Evolutionary conservation across 1,140 invertebrate species (phyloP), one percentile per base, ranked within the genome.

Genomic region (Portunus trituberculatus): DNA sequence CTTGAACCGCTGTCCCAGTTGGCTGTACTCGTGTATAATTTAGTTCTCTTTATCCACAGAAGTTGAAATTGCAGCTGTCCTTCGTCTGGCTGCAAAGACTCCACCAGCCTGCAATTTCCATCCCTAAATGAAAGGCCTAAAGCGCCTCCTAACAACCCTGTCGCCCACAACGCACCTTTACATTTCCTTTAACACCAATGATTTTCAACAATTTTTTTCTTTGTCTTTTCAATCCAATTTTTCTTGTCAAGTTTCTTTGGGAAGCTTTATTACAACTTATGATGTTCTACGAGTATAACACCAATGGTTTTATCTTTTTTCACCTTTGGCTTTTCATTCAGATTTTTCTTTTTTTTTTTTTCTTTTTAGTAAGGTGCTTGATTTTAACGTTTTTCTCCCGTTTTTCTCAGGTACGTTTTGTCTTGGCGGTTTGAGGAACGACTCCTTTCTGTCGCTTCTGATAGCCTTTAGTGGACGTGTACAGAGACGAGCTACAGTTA

Each of bases 111-210:
- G 16, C 67, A 76, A 76, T 76, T 76, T 76, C 67, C 67, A 76
- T n/a, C 67, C n/a, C 67, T 76, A 76, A 76, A 76, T 76, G 67
- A 76, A 76, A 76, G 67, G 67, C 67, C 67, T 76, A 76, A 76
- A 25, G 67, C 25, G 20, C 67, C 67, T 76, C 67, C 67, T n/a
- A 76, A n/a, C 67, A 76, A n/a, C 67, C 67, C n/a, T n/a, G 12
- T 76, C 67, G 20, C n/a, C 67, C 8, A 25, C n/a, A 7, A 7
- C 20, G 6, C 67, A n/a, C 52, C 52, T 59, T 59, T 59, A 59
- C 12, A 59, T 59, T 12, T 12, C 10, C 52, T 59, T 59, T 59
- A 59, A 59, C 52, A 59, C 67, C 67, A 76, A 76, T 76, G n/a
- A 76, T 76, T 76, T 76, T 76, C 67, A n/a, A 25, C 67, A n/a